phyloP scores from a whole-genome alignment of 1,140 invertebrate species.

The Apocrypta bakeri region DNA sequence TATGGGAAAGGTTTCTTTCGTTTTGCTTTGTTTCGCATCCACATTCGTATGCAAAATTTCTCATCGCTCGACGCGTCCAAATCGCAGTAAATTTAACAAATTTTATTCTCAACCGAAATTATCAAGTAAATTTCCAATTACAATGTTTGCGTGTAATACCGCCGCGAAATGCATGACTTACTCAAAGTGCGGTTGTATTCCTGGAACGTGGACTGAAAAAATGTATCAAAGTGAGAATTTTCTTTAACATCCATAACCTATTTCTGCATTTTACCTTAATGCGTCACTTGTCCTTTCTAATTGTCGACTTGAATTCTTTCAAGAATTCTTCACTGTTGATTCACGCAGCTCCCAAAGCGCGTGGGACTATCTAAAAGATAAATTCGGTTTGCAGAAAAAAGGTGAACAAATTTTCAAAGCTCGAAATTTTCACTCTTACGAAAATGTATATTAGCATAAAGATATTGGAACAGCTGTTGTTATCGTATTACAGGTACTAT shows the following conservation, averaged over 20 bases:
- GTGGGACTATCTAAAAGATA: conserved; percentile 45
- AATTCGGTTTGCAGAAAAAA: conserved; percentile 42
- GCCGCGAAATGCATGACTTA: conserved; percentile 14
- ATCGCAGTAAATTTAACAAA: not conserved
- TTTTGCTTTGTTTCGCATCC: not conserved
- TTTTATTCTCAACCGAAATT: not conserved
- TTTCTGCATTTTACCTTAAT: not conserved
- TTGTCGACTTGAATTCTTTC: not conserved
- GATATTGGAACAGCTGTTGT: not conserved
- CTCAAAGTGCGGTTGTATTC: conserved; percentile 36
- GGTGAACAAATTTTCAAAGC: conserved; percentile 31
- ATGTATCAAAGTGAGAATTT: conserved; percentile 25
- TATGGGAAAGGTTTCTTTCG: not conserved
- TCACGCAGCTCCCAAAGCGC: not conserved
- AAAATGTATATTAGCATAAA: not conserved
- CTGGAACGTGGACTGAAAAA: conserved; percentile 20
- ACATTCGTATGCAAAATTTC: not conserved
- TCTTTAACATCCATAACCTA: conserved; percentile 6
- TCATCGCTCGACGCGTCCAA: not conserved
- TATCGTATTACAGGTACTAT: not conserved
- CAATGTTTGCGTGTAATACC: conserved; percentile 3
- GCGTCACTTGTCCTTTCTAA: not conserved
- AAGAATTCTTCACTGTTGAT: conserved; percentile 1
- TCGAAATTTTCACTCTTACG: not conserved
- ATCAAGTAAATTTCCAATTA: not conserved